Conservation (phyloP, 2,888 invertebrate genomes). For the Tineola bisselliella region DNA sequence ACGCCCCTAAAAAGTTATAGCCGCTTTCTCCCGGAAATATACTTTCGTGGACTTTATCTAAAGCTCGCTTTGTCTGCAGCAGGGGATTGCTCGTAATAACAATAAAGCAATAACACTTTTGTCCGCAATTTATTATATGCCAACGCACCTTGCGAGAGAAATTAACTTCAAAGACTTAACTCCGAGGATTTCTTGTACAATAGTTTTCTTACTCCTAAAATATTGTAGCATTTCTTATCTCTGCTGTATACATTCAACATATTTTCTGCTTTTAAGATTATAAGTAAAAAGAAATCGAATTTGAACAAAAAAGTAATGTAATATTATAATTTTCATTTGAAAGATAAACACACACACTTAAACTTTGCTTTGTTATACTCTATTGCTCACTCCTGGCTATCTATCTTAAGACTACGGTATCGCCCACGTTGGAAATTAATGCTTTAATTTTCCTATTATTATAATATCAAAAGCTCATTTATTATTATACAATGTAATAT, state of each 20-base stretch:
- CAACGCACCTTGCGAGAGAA: conserved; percentile 19
- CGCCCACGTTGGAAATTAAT: no score
- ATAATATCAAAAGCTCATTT: no score
- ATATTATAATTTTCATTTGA: no score
- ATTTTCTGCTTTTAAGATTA: conserved; percentile 7
- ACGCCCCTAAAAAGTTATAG: conserved; percentile 55
- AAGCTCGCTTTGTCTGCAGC: conserved; percentile 36
- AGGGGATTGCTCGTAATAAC: conserved; percentile 27
- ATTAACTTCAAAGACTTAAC: conserved; percentile 17
- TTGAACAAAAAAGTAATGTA: neutral
- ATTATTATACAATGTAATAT: neutral
- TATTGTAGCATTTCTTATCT: neutral
- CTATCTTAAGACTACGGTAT: no score
- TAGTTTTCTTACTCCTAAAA: conserved; percentile 15
- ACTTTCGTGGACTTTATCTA: conserved; percentile 49
- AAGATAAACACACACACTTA: no score
- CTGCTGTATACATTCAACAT: conserved; percentile 1
- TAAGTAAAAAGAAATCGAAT: neutral
- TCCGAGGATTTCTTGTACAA: conserved; percentile 15
- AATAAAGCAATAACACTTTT: conserved; percentile 44
- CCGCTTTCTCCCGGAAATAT: conserved; percentile 45
- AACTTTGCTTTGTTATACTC: no score
- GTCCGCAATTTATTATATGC: conserved; percentile 38
- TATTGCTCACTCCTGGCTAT: no score
- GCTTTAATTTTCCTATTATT: no score